Evolutionary conservation across 92 coral and sea anemone genomes (phyloP).

Genomic region (Epizoanthus illoricatus): DNA sequence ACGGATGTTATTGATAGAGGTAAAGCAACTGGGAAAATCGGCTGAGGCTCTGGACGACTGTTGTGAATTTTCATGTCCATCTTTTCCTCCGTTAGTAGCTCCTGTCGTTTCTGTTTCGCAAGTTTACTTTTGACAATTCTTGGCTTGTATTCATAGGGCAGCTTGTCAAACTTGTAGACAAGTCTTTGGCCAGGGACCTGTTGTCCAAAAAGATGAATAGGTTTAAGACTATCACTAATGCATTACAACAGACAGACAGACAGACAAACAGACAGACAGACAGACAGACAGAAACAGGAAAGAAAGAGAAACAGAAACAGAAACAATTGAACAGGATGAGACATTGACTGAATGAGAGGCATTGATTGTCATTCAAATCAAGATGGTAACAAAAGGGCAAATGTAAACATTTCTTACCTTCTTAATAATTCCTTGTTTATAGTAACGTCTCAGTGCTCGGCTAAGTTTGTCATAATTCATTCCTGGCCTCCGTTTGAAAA

Average conservation of each 20-base stretch:
- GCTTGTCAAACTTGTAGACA: conserved; percentile 38
- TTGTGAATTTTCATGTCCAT: background rate
- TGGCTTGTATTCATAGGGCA: conserved; percentile 30
- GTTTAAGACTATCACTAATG: too few relatives aligned
- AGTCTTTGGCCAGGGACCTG: conserved; percentile 41
- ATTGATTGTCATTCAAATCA: too few relatives aligned
- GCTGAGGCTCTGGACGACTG: background rate
- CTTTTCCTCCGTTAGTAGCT: background rate
- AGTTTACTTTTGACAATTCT: background rate
- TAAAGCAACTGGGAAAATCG: background rate
- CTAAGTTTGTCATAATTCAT: too few relatives aligned
- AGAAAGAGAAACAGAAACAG: too few relatives aligned
- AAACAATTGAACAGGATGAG: too few relatives aligned
- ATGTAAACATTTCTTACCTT: conserved; percentile 57
- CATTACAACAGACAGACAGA: too few relatives aligned
- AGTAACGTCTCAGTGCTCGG: conserved; percentile 49
- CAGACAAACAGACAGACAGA: too few relatives aligned
- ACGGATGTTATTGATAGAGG: background rate
- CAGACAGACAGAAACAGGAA: too few relatives aligned
- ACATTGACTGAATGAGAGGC: too few relatives aligned
- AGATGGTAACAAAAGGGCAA: background rate
- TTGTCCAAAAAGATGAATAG: background rate
- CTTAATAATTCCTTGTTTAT: conserved; percentile 81
- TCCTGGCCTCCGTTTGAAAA: too few relatives aligned
- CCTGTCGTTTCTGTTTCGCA: background rate